Conservation (phyloP, 2,888 invertebrate genomes). For the Maniola hyperantus region DNA sequence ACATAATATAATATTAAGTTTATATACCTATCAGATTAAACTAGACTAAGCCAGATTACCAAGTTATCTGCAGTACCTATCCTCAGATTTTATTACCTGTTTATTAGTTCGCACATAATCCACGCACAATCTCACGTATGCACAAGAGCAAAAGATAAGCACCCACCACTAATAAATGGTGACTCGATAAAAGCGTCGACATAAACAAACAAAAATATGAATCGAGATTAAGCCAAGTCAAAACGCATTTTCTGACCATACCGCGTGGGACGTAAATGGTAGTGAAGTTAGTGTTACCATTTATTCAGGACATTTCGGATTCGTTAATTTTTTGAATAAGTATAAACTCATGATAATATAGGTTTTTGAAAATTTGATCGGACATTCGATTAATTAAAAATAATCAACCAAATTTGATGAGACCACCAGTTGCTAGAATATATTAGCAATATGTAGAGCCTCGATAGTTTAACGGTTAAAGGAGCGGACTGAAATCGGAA, state of each 20-base stretch:
- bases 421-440: too few relatives aligned
- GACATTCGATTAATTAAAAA: too few relatives aligned
- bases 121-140: constrained; percentile 16
- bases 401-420: too few relatives aligned
- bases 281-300: constrained; percentile 50
- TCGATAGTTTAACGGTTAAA: too few relatives aligned
- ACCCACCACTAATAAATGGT: constrained; percentile 53
- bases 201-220: constrained; percentile 74
- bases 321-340: not conserved
- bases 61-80: constrained; percentile 3
- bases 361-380: too few relatives aligned
- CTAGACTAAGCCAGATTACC: constrained; percentile 4
- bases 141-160: constrained; percentile 31
- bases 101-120: constrained; percentile 15
- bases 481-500: too few relatives aligned
- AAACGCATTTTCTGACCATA: constrained; percentile 45
- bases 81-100: not conserved
- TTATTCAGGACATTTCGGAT: not conserved
- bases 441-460: too few relatives aligned
- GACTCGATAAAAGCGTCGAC: constrained; percentile 59
- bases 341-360: too few relatives aligned
- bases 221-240: constrained; percentile 61
- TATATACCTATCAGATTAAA: not conserved
- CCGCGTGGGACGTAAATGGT: constrained; percentile 74
- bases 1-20: too few relatives aligned